These are phyloP conservation scores for Trissoscelio sp. DNA, from an alignment of 2,888 invertebrate genomes.

Conservation along the genomic window DNA sequence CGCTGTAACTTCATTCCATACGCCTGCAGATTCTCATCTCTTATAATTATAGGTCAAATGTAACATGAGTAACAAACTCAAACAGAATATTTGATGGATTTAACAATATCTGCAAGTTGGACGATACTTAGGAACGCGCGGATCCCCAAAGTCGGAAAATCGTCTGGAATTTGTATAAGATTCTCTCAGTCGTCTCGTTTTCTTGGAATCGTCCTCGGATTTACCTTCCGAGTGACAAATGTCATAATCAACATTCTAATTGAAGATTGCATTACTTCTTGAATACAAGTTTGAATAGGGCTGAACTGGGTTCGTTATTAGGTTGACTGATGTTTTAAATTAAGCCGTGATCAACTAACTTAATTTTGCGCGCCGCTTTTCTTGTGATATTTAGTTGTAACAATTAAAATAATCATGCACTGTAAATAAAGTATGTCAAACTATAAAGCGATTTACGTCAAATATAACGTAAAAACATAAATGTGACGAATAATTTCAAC, in stretches of 20 bases:
- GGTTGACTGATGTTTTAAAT: slow-evolving; percentile 38
- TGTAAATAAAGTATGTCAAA: too few relatives aligned
- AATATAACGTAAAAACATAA: too few relatives aligned
- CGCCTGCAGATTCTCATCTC: slow-evolving; percentile 57
- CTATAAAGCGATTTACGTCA: too few relatives aligned
- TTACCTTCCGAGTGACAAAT: slow-evolving; percentile 37
- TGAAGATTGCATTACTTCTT: slow-evolving; percentile 46
- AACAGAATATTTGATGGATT: slow-evolving; percentile 53
- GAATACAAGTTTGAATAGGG: slow-evolving; percentile 35
- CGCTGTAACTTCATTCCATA: slow-evolving; percentile 24
- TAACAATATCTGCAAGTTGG: slow-evolving; percentile 51
- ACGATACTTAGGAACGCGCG: slow-evolving; percentile 25
- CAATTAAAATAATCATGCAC: slow-evolving; percentile 13
- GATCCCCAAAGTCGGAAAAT: slow-evolving; percentile 14
- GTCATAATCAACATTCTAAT: slow-evolving; percentile 54
- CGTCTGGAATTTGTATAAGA: slow-evolving; percentile 31
- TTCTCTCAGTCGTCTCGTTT: slow-evolving; percentile 31
- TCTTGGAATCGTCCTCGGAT: slow-evolving; percentile 7
- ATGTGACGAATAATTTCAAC: too few relatives aligned
- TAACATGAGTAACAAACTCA: slow-evolving; percentile 39
- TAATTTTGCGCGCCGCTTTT: background rate
- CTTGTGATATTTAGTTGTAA: background rate
- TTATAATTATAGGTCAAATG: slow-evolving; percentile 61
- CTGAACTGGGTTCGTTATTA: slow-evolving; percentile 40
- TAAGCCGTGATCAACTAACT: slow-evolving; percentile 24